Base-by-base conservation (phyloP, 2,888 invertebrate genomes). In the Lochmaea capreae region DNA sequence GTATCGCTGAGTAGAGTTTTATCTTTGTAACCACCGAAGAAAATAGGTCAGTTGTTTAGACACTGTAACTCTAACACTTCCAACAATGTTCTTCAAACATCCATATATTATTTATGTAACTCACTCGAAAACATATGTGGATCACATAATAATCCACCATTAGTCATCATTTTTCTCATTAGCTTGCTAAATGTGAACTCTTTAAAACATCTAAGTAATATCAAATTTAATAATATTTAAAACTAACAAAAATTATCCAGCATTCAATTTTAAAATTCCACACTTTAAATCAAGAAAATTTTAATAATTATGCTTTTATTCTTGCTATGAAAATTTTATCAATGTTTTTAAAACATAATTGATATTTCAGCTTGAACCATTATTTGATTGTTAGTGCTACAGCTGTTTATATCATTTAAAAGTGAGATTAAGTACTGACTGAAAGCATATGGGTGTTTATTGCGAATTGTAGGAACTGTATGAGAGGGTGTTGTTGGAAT, bases 1-100 rank as follows among this genome's bases (percentile, higher is more conserved):
- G 81, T 77, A 77, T 80, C 76, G 81, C 78, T 81, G 77, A 82
- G 85, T 85, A 85, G 84, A 86, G 83, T 85, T 86, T 86, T 86
- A 85, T 86, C 84, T 83, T 83, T 83, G 82, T 81, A 82, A 81
- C 80, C 81, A 74, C 81, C 82, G 79, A 79, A 81, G 79, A 79
- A 81, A 80, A 79, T 79, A 82, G 54, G 67, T 67, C 59, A 22
- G 18, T 68, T 68, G 52, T 62, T 33, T 33, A 71, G 26, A 65
- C 71, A 46, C 65, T 46, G 18, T 18, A 5, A 54, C 18, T 54
- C 18, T 54, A 54, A 18, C 54, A 54, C 16, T 54, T 54, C 54
- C 54, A 54, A 54, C 54, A 54, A 54, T 54, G 2, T 16, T 54
- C 54, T 18, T 54, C 54, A 54, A 54, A 54, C 54, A 54, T 54